Evolutionary conservation across 2,888 invertebrate species (phyloP), one percentile per base, ranked within the genome.

Genomic region (Microplitis deprimator): DNA sequence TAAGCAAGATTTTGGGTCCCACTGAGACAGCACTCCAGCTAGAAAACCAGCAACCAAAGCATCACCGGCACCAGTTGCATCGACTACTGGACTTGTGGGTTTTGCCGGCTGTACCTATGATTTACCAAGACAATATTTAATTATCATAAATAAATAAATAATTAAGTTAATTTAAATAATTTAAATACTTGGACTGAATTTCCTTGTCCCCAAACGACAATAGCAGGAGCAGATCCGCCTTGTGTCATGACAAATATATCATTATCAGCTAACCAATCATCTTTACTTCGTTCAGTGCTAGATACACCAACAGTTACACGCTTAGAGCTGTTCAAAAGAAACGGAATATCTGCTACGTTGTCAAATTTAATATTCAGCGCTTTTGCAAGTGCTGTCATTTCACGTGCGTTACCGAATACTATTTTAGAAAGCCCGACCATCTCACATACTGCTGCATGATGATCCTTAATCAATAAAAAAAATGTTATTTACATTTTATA

Each of bases 1-100:
- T 17, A 89, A 82, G 77, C 90, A 90, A 16, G 84, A 82, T 76
- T 87, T 85, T 50, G 90, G 85, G 68, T 85, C 83, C 82, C 86
- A 84, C 10, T 83, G 82, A 16, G 83, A 84, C 72, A 89, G 82
- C 50, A 88, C 79, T 20, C 89, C 89, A 13, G 89, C 87, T 65
- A 90, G 76, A 77, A 90, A 90, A 6, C 90, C 90, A 73, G 90
- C 89, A 10, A 89, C 89, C 60, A 90, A 83, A 64, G 90, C 84
- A 82, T 90, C 90, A 10, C 90, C 90, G 60, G 90, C 90, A 61
- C 90, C 90, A 10, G 89, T 90, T 13, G 90, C 90, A 80, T 90
- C 90, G 41, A 84, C 62, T 40, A 88, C 79, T 65, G 86, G 84
- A 61, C 74, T 78, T 50, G 79, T 84, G 40, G 87, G 86, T 77